Evolutionary conservation across 1,140 invertebrate species (phyloP).

Genomic region (Drosophila seguyi): DNA sequence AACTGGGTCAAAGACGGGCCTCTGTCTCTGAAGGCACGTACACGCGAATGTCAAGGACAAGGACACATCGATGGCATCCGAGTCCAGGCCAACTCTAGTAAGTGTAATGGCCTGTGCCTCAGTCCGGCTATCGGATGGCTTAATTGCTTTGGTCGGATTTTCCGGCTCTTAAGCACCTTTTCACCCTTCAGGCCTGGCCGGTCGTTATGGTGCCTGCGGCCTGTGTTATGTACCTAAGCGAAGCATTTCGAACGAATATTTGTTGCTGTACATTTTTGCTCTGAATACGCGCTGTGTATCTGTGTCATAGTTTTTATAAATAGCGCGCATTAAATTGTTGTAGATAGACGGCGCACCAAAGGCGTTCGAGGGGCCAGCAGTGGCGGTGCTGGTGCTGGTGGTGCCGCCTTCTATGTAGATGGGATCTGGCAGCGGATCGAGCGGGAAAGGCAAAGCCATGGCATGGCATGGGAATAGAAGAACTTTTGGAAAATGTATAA

Average conservation of each 20-base stretch:
- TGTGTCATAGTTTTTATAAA: slow-evolving; percentile 84
- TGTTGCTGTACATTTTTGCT: slow-evolving; percentile 80
- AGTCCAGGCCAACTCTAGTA: slow-evolving; percentile 5
- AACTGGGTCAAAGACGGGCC: slow-evolving; percentile 65
- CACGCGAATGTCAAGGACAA: slow-evolving; percentile 67
- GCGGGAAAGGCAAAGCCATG: slow-evolving; percentile 5
- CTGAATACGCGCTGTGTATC: slow-evolving; percentile 75
- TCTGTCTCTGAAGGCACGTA: slow-evolving; percentile 23
- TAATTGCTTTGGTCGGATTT: slow-evolving; percentile 26
- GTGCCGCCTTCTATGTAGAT: slow-evolving; percentile 75
- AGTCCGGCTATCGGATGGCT: background rate
- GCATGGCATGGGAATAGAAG: slow-evolving; percentile 22
- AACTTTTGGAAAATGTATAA: slow-evolving; percentile 45
- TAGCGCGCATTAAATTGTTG: slow-evolving; percentile 75
- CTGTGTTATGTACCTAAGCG: slow-evolving; percentile 32
- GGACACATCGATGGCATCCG: slow-evolving; percentile 21
- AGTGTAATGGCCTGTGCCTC: slow-evolving; percentile 16
- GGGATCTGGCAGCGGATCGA: slow-evolving; percentile 17
- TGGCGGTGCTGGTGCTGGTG: slow-evolving; percentile 7
- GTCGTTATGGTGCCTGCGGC: slow-evolving; percentile 5
- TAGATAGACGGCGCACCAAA: slow-evolving; percentile 53
- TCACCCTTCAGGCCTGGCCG: slow-evolving; percentile 28
- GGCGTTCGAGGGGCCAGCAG: slow-evolving; percentile 54
- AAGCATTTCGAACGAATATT: slow-evolving; percentile 30
- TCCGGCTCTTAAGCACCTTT: slow-evolving; percentile 33